phyloP scores from a whole-genome alignment of 2,888 invertebrate species.

The Cybosia mesomella region DNA sequence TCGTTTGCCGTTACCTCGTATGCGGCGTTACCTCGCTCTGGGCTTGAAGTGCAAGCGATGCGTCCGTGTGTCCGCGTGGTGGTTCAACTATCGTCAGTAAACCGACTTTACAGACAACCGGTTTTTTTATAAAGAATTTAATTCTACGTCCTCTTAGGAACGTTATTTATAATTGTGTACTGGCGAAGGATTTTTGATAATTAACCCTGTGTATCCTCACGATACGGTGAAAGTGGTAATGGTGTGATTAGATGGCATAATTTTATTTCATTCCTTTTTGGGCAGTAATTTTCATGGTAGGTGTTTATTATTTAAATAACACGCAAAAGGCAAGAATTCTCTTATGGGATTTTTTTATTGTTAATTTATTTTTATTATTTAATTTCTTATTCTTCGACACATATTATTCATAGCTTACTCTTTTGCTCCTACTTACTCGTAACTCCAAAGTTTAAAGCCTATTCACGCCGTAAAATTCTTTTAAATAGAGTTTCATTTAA shows the following conservation, averaged over 20 bases:
- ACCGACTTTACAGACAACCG: too few relatives aligned
- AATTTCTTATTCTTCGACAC: too few relatives aligned
- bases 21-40: too few relatives aligned
- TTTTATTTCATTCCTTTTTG: conserved; percentile 4
- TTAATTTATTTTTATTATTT: not conserved
- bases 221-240: not conserved
- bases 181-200: not conserved
- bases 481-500: too few relatives aligned
- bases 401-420: too few relatives aligned
- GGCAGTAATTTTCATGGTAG: not conserved
- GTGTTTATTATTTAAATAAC: not conserved
- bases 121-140: not conserved
- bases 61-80: too few relatives aligned
- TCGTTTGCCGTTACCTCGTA: too few relatives aligned
- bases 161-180: not conserved
- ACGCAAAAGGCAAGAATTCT: not conserved
- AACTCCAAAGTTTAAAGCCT: too few relatives aligned
- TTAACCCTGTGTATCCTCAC: conserved; percentile 3
- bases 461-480: too few relatives aligned
- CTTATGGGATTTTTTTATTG: not conserved
- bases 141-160: not conserved
- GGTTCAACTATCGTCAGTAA: too few relatives aligned
- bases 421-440: too few relatives aligned
- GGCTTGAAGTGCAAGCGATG: too few relatives aligned
- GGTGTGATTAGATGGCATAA: conserved; percentile 4